These are phyloP conservation scores for Hepsetus odoe DNA, from an alignment of 2,113 vertebrate species.

Conservation along the genomic window DNA sequence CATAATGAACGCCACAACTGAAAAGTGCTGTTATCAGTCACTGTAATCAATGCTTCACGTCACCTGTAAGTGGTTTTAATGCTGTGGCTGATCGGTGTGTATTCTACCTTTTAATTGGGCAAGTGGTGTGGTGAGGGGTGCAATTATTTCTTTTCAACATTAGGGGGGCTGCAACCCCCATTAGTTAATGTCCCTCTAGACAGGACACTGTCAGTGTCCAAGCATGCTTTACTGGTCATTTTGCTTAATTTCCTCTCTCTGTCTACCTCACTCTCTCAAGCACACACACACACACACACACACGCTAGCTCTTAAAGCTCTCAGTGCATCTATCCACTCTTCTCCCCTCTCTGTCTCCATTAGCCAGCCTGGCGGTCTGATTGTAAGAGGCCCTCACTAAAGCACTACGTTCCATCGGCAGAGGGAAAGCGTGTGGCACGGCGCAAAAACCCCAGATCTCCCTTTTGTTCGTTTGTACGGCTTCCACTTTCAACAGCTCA, in stretches of 20 bases:
- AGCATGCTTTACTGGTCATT: not conserved
- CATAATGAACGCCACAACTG: too few species aligned
- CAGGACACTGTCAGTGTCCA: not conserved
- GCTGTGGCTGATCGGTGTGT: not conserved
- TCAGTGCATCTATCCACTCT: not conserved
- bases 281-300: slow-evolving; percentile 12
- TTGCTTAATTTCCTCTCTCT: not conserved
- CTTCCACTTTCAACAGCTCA: slow-evolving; percentile 41
- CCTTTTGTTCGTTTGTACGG: slow-evolving; percentile 36
- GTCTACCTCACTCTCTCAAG: slow-evolving; percentile 1
- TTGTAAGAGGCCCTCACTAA: slow-evolving; percentile 31
- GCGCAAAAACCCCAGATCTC: slow-evolving; percentile 20
- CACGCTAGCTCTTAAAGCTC: not conserved
- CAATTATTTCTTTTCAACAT: not conserved
- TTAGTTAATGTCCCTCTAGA: not conserved
- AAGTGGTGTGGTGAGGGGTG: not conserved
- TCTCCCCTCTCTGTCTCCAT: slow-evolving; percentile 32
- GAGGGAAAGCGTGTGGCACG: slow-evolving; percentile 5
- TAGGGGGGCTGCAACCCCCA: not conserved
- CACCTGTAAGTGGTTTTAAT: not conserved
- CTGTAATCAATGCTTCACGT: too few species aligned
- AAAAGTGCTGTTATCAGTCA: too few species aligned
- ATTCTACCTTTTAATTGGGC: not conserved
- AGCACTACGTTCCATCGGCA: slow-evolving; percentile 41
- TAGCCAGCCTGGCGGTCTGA: slow-evolving; percentile 36